Percentiles rank a stretch among this genome's conserved stretches.
phyloP scores from a whole-genome alignment of 2,888 invertebrate species.

The Saturnia pavonia region DNA sequence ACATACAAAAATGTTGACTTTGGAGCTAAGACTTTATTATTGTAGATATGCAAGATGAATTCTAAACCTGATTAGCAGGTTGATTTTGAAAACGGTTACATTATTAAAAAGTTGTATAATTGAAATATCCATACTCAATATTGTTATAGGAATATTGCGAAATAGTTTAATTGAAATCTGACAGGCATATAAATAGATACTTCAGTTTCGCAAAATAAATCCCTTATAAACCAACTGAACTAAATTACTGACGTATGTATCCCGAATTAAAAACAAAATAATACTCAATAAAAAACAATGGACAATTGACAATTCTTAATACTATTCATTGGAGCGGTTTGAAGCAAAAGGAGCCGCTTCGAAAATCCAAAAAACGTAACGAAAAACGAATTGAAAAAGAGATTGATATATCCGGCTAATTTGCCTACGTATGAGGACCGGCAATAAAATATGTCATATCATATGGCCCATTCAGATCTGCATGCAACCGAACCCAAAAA shows the following conservation, averaged over 20 bases:
- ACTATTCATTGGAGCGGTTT: slow-evolving; percentile 44
- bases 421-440: slow-evolving; percentile 63
- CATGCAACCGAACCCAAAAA: slow-evolving; percentile 70
- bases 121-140: too few species aligned
- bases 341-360: slow-evolving; percentile 33
- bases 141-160: too few species aligned
- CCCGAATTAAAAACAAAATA: slow-evolving; percentile 36
- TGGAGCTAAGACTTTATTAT: too few species aligned
- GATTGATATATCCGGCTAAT: slow-evolving; percentile 81
- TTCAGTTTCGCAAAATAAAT: neutral
- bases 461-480: slow-evolving; percentile 59
- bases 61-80: too few species aligned
- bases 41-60: too few species aligned
- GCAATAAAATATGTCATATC: slow-evolving; percentile 79
- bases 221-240: slow-evolving; percentile 3
- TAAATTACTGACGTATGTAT: slow-evolving; percentile 43
- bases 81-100: too few species aligned
- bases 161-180: neutral
- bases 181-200: neutral
- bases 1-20: too few species aligned
- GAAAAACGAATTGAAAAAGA: slow-evolving; percentile 52
- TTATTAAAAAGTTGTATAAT: too few species aligned
- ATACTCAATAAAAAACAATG: slow-evolving; percentile 33
- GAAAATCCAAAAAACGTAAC: slow-evolving; percentile 36
- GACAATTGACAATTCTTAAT: slow-evolving; percentile 31